Evolutionary conservation across 2,888 invertebrate genomes (phyloP), one percentile per base, ranked within the genome.

Genomic region (Hypselothyrea guttata): DNA sequence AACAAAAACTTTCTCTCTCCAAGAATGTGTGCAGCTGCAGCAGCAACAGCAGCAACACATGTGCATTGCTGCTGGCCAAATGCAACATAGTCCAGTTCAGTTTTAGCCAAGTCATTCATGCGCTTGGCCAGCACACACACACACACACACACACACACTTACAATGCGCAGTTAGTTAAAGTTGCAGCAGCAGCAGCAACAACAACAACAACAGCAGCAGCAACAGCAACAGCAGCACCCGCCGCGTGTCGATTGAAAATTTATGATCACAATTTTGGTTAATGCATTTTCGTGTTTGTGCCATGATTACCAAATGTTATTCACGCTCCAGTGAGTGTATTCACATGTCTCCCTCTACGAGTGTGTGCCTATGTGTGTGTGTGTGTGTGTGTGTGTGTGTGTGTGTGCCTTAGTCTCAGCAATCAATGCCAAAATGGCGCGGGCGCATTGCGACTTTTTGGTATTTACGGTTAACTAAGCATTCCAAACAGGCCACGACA

Each of bases 241-340:
- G 65, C 74, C 82, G 81, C 78, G 81, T 81, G 83, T 83, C 86
- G 86, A 86, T 86, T 86, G 82, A 86, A 88, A 88, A 89, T 89
- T 89, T 89, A 89, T 89, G 89, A 89, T 88, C 88, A 84, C 89
- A 88, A 89, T 89, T 88, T 89, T 88, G 84, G 88, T 89, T 89
- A 89, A 89, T 89, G 88, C 88, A 88, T 88, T 89, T 88, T 87
- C 88, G 85, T 89, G 89, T 89, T 82, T 88, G 86, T 83, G 82
- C 83, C 86, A 86, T 86, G 88, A 87, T 87, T 87, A 79, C 86
- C 82, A 81, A 87, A 86, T 87, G 86, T 85, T 87, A 87, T 87
- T 85, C 86, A 82, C 86, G 86, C 85, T 76, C 75, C 71, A 74
- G 68, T 68, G 77, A 72, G 62, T 77, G 72, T 68, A 72, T 63